A percentile compares a stretch with the other conserved stretches of the same genome.
Evolutionary conservation across 1,140 invertebrate species (phyloP).

Genomic region (Xylocopa sonorina): DNA sequence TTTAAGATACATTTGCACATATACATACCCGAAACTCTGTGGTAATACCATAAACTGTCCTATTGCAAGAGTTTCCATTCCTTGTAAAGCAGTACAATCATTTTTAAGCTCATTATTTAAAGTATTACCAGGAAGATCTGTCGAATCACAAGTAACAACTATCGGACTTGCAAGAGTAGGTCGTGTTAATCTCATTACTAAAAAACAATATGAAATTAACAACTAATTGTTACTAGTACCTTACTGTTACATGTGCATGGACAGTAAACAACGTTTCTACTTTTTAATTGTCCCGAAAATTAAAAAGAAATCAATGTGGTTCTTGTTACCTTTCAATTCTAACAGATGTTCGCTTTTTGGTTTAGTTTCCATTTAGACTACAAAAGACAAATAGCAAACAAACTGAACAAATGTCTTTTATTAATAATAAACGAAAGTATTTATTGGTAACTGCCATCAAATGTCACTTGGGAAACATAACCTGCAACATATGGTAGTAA

Average conservation of each 20-base stretch:
- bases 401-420: neutral
- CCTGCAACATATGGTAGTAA: conserved; percentile 9
- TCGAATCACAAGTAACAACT: conserved; percentile 90
- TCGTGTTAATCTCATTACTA: conserved; percentile 96
- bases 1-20: conserved; percentile 4
- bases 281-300: conserved; percentile 2
- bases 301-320: neutral
- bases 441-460: conserved; percentile 14
- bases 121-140: conserved; percentile 91
- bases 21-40: conserved; percentile 94
- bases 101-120: conserved; percentile 89
- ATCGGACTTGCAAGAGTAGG: conserved; percentile 91
- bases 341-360: conserved; percentile 77
- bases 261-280: neutral
- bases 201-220: conserved; percentile 64
- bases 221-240: neutral
- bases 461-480: conserved; percentile 40
- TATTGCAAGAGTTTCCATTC: conserved; percentile 91
- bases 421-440: neutral
- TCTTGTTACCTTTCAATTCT: conserved; percentile 75
- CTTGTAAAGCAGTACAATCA: conserved; percentile 89
- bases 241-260: neutral
- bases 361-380: conserved; percentile 72
- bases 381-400: neutral
- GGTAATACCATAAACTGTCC: conserved; percentile 95